phyloP scores from a whole-genome alignment of 2,888 invertebrate species.

The Argyra leucocephala region DNA sequence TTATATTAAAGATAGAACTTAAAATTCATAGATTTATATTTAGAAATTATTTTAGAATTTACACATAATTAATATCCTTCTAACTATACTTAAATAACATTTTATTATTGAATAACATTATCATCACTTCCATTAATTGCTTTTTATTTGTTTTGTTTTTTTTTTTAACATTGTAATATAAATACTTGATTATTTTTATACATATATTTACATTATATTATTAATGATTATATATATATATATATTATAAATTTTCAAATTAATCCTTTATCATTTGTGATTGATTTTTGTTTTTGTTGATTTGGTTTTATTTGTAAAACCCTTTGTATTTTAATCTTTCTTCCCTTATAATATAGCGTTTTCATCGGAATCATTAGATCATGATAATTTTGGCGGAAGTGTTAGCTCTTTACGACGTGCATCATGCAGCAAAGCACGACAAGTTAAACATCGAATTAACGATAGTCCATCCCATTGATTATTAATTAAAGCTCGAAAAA shows the following conservation, averaged over 20 bases:
- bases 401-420: slow-evolving; percentile 43
- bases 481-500: slow-evolving; percentile 7
- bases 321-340: neutral
- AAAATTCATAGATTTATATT: no score
- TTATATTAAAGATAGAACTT: no score
- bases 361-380: slow-evolving; percentile 45
- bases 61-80: no score
- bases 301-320: slow-evolving; percentile 15
- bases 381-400: slow-evolving; percentile 44
- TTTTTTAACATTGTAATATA: no score
- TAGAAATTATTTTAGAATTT: no score
- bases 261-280: neutral
- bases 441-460: slow-evolving; percentile 41
- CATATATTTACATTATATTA: no score
- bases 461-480: slow-evolving; percentile 42
- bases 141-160: no score
- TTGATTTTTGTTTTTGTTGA: slow-evolving; percentile 12
- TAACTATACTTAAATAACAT: no score
- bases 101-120: no score
- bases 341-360: slow-evolving; percentile 34
- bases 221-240: no score
- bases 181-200: no score
- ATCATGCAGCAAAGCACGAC: slow-evolving; percentile 44
- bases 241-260: neutral
- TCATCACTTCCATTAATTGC: no score